Evolutionary conservation across 92 coral and sea anemone genomes (phyloP).

Genomic region (Pocillopora meandrina): DNA sequence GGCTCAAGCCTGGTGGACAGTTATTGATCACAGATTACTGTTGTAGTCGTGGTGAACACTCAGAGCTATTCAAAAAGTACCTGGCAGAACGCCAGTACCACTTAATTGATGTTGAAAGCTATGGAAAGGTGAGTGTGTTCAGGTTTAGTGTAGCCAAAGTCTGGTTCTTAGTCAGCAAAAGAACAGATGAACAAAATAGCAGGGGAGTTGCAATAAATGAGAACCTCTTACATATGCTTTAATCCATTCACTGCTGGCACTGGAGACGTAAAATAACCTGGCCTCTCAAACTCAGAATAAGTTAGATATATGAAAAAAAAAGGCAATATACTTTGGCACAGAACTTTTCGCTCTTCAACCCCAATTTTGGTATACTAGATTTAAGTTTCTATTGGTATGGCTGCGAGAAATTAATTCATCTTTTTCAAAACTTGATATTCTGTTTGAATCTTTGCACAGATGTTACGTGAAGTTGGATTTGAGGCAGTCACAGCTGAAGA

Average conservation of each 20-base stretch:
- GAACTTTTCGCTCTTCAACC: too few species aligned
- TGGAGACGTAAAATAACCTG: too few species aligned
- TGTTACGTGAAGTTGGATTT: conserved; percentile 77
- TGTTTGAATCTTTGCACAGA: conserved; percentile 38
- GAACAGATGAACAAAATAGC: too few species aligned
- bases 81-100: conserved; percentile 82
- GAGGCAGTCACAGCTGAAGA: conserved; percentile 76
- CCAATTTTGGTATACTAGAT: too few species aligned
- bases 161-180: too few species aligned
- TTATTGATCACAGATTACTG: conserved; percentile 90
- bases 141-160: not conserved
- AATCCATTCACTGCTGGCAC: too few species aligned
- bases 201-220: too few species aligned
- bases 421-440: not conserved
- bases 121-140: conserved; percentile 76
- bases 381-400: too few species aligned
- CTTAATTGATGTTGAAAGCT: conserved; percentile 65
- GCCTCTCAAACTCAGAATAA: too few species aligned
- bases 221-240: too few species aligned
- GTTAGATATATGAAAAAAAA: too few species aligned
- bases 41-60: conserved; percentile 71
- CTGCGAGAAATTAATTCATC: not conserved
- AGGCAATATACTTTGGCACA: too few species aligned
- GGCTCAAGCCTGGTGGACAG: conserved; percentile 98
- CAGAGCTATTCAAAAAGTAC: conserved; percentile 80